These are phyloP conservation scores for Thalpophila matura DNA, from an alignment of 2,888 invertebrate species.

Conservation along the genomic window DNA sequence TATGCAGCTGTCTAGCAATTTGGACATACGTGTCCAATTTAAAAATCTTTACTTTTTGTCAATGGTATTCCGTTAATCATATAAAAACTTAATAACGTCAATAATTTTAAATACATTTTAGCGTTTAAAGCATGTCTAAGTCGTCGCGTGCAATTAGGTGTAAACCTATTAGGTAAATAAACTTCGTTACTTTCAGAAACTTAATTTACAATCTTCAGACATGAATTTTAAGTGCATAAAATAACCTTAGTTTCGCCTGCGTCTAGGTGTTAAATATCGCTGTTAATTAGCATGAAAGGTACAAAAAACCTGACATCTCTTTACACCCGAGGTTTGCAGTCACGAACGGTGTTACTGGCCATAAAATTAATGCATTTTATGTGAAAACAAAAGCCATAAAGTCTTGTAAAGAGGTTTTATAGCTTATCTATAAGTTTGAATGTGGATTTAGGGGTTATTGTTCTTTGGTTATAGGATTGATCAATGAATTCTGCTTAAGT, in stretches of 20 bases:
- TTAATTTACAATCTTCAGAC: conserved; percentile 32
- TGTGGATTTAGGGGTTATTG: conserved; percentile 3
- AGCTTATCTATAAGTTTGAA: conserved; percentile 23
- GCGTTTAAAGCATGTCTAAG: too few species aligned
- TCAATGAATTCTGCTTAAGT: too few species aligned
- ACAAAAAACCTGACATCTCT: conserved; percentile 73
- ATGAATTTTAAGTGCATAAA: conserved; percentile 41
- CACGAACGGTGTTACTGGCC: conserved; percentile 62
- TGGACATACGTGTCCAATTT: conserved; percentile 2
- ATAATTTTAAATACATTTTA: neutral
- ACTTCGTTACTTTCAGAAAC: conserved; percentile 22
- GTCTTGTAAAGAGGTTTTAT: conserved; percentile 27
- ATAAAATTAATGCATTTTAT: conserved; percentile 65
- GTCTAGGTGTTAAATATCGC: conserved; percentile 59
- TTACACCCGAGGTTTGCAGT: conserved; percentile 68
- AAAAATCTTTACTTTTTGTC: neutral
- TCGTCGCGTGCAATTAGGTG: conserved; percentile 32
- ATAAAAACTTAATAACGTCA: neutral
- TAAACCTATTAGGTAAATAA: conserved; percentile 13
- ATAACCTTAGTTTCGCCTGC: conserved; percentile 20
- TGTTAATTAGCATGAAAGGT: conserved; percentile 63
- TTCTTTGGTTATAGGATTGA: neutral
- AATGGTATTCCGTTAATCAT: neutral
- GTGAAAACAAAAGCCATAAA: conserved; percentile 47
- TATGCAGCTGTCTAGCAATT: conserved; percentile 21